Conservation (phyloP, 2,797 vertebrate species). For the Anas flavirostris region DNA sequence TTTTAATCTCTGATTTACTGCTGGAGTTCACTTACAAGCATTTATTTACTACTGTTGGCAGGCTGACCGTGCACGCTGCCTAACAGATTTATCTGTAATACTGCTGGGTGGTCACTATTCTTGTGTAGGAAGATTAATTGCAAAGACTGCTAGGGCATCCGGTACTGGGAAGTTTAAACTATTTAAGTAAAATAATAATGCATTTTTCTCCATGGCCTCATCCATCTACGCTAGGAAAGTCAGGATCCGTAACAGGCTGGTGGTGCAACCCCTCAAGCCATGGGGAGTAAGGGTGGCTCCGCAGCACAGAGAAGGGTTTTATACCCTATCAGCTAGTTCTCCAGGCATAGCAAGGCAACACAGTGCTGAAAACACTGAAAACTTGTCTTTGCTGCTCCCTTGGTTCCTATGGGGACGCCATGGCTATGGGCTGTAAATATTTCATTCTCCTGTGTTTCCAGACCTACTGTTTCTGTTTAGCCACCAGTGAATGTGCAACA, state of each 20-base stretch:
- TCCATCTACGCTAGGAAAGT: background rate
- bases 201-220: background rate
- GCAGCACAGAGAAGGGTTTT: background rate
- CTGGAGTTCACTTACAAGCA: background rate
- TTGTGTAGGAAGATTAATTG: slow-evolving; percentile 37
- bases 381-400: background rate
- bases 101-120: slow-evolving; percentile 52
- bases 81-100: slow-evolving; percentile 53
- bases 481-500: background rate
- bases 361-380: background rate
- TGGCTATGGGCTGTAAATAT: background rate
- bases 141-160: slow-evolving; percentile 7
- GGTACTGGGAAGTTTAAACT: slow-evolving; percentile 1
- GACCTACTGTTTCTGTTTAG: background rate
- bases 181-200: slow-evolving; percentile 1
- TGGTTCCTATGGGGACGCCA: background rate
- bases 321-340: background rate
- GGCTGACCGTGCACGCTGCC: background rate
- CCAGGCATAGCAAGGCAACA: background rate
- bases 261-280: background rate
- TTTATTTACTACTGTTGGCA: slow-evolving; percentile 42
- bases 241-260: background rate
- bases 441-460: background rate
- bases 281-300: background rate
- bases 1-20: slow-evolving; percentile 17